These are phyloP conservation scores for Drosophila erecta DNA, from an alignment of 1,140 invertebrate genomes.

Conservation along the genomic window DNA sequence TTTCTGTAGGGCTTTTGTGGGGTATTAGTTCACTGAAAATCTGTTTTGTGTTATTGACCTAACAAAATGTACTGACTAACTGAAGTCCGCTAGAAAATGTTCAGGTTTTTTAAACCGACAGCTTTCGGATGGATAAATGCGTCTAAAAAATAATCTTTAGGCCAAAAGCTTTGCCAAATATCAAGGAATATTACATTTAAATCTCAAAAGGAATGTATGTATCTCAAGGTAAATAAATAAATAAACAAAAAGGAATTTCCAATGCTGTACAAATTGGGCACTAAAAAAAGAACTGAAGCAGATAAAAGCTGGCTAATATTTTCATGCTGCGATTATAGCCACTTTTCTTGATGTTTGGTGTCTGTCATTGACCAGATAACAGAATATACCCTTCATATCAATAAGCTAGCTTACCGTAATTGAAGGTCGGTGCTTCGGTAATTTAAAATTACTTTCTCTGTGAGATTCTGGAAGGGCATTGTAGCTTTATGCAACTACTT, in stretches of 20 bases:
- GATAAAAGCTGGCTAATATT: no score
- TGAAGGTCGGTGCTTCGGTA: background rate
- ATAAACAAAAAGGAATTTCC: no score
- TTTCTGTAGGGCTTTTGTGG: background rate
- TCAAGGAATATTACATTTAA: no score
- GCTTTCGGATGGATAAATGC: background rate
- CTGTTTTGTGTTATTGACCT: background rate
- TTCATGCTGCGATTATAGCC: no score
- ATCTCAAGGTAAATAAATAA: no score
- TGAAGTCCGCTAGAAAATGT: background rate
- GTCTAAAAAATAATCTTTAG: background rate
- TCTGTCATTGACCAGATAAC: no score
- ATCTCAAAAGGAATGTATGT: no score
- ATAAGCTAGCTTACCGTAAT: background rate
- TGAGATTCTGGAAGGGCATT: constrained; percentile 15
- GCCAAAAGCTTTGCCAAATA: no score
- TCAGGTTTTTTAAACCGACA: background rate
- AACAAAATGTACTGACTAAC: constrained; percentile 1
- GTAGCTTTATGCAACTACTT: constrained; percentile 17
- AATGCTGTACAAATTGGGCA: no score
- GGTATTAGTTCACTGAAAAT: background rate
- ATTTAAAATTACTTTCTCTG: constrained; percentile 21
- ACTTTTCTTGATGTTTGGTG: no score
- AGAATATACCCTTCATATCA: background rate
- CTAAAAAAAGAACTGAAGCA: no score